phyloP scores from a whole-genome alignment of 2,113 vertebrate species.

The Psammodynastes pulverulentus region DNA sequence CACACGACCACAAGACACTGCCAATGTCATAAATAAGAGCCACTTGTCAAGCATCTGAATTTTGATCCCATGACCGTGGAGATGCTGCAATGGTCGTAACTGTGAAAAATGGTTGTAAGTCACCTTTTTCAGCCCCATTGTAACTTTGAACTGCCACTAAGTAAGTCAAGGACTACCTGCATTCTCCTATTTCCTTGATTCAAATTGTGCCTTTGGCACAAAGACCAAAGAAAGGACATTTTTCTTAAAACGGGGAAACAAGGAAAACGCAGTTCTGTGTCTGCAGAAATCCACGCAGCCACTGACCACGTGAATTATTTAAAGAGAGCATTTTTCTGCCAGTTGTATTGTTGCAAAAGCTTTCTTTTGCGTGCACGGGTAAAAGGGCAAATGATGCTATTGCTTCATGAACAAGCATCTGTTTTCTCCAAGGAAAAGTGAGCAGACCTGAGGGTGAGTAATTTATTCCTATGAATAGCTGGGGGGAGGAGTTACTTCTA shows the following conservation, averaged over 20 bases:
- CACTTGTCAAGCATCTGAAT: not conserved
- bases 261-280: conserved; percentile 30
- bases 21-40: not conserved
- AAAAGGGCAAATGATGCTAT: not conserved
- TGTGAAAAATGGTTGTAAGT: not conserved
- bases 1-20: not conserved
- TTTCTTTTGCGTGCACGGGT: not conserved
- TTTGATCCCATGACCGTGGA: not conserved
- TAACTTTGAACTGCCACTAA: not conserved
- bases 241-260: no score
- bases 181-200: conserved; percentile 26
- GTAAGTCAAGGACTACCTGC: not conserved
- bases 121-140: not conserved
- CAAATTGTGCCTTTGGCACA: not conserved
- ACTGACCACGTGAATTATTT: conserved; percentile 55
- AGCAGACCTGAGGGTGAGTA: not conserved
- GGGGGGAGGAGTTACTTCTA: not conserved
- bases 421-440: conserved; percentile 26
- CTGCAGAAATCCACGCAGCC: conserved; percentile 21
- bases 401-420: not conserved
- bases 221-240: not conserved
- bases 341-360: conserved; percentile 23
- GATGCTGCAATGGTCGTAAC: not conserved
- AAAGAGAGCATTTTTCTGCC: conserved; percentile 43
- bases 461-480: not conserved